Evolutionary conservation across 2,888 invertebrate genomes (phyloP), one percentile per base, ranked within the genome.

Genomic region (Noctua fimbriata): DNA sequence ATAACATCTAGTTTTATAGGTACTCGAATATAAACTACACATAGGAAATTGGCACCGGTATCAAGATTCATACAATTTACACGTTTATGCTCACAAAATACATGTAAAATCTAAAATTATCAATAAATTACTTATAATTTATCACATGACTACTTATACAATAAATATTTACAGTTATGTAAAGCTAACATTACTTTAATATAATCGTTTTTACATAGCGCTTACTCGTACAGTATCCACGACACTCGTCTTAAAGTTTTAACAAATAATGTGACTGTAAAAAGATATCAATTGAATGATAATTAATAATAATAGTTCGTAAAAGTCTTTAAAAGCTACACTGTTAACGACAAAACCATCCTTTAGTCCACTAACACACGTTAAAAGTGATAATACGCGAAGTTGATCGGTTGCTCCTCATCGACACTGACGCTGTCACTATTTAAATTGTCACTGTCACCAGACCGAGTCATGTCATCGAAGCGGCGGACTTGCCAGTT

Each of bases 341-440:
- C 71, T 77, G 14, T 65, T 66, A 41, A 16, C 58, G 58, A 60
- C 69, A 44, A 18, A 67, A 44, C 24, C 47, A 58, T 36, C 55
- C 18, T 14, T 36, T n/a, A 75, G 86, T 73, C 82, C 78, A 84
- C 36, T 79, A 73, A 49, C 69, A 73, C 79, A 73, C 79, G 73
- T 84, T 91, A 96, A 89, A 97, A 97, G 90, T 96, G 96, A 91
- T 97, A 97, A 90, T 97, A 96, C 78, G 96, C 96, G 80, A 96
- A 96, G 87, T 96, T 96, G 58, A 96, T 96, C 18, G 97, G 96
- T 78, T 96, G 95, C 82, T 93, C 93, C 49, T 90, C 91, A 70
- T 92, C 91, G 10, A 82, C 86, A 86, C 87, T 90, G 55, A 90
- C 91, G 55, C 85, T 86, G 78, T 90, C 89, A 90, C 88, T 88